phyloP scores from a whole-genome alignment of 2,797 vertebrate genomes.

The Bovichtus diacanthus region DNA sequence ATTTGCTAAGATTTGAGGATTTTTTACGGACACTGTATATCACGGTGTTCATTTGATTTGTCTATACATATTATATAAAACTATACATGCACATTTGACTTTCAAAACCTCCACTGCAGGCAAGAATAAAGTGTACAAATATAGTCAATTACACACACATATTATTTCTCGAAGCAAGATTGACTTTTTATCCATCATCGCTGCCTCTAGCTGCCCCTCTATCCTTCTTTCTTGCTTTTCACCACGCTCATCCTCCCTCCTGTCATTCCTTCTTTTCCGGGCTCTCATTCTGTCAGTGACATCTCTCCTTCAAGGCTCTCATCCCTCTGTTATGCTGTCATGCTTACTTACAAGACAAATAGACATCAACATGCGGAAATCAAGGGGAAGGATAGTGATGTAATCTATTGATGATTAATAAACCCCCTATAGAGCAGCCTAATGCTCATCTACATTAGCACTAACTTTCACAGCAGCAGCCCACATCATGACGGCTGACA shows the following conservation, averaged over 20 bases:
- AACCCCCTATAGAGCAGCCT: conserved; percentile 28
- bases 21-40: background rate
- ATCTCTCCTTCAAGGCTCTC: conserved; percentile 60
- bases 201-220: conserved; percentile 35
- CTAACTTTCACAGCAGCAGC: conserved; percentile 23
- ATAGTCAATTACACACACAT: background rate
- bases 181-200: conserved; percentile 18
- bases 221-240: conserved; percentile 12
- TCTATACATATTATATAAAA: background rate
- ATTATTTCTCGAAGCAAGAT: conserved; percentile 14
- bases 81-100: background rate
- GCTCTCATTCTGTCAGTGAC: conserved; percentile 53
- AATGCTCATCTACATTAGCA: conserved; percentile 62
- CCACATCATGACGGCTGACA: conserved; percentile 42
- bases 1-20: background rate
- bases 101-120: conserved; percentile 16
- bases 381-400: conserved; percentile 56
- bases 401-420: conserved; percentile 54
- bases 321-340: conserved; percentile 58
- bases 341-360: conserved; percentile 43
- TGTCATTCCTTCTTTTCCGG: conserved; percentile 35
- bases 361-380: conserved; percentile 50
- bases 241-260: conserved; percentile 3
- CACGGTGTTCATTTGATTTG: background rate
- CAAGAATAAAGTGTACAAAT: background rate